phyloP scores from a whole-genome alignment of 2,888 invertebrate genomes.

The Pseudococcus longispinus region DNA sequence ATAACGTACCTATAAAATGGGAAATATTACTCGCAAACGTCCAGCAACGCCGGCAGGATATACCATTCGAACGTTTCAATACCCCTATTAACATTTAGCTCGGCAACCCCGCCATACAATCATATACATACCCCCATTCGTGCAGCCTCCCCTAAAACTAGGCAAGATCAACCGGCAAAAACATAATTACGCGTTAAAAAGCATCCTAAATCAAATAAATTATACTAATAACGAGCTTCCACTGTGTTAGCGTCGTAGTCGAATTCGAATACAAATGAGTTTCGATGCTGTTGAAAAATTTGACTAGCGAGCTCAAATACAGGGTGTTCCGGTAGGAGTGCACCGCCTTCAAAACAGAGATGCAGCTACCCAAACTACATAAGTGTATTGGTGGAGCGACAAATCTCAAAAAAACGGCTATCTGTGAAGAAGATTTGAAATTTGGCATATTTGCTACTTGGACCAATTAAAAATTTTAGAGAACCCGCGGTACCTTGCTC shows the following conservation, averaged over 20 bases:
- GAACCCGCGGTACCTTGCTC: no score
- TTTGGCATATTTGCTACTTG: no score
- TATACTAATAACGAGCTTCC: not conserved
- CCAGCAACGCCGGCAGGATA: not conserved
- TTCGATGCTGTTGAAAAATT: not conserved
- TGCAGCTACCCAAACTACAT: no score
- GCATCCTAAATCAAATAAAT: slow-evolving; percentile 3
- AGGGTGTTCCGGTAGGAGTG: no score
- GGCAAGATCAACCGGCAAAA: not conserved
- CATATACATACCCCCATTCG: not conserved
- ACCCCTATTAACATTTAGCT: not conserved
- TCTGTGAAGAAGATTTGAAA: no score
- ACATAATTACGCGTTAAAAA: not conserved
- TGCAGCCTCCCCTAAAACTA: not conserved
- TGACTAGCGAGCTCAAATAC: no score
- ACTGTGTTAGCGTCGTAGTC: not conserved
- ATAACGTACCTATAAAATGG: not conserved
- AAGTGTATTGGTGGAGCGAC: no score
- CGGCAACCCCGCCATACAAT: not conserved
- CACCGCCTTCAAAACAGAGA: no score
- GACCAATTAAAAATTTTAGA: no score
- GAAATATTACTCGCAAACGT: not conserved
- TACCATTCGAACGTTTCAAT: not conserved
- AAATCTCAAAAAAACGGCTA: no score
- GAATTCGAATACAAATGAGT: not conserved